Conservation (phyloP, 2,113 vertebrate species). For the Nesoenas mayeri region DNA sequence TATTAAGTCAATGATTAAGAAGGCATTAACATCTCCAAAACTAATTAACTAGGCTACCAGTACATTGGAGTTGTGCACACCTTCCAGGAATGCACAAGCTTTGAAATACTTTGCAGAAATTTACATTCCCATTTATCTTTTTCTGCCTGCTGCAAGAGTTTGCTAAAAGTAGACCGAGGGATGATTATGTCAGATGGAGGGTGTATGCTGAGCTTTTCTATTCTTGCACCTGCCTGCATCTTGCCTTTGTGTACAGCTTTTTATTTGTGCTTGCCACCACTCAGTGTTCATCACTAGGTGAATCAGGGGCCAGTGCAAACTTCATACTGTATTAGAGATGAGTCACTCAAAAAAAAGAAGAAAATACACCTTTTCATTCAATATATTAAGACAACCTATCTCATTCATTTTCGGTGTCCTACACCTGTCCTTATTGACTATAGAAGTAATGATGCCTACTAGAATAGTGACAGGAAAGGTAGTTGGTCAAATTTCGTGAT, state of each 20-base stretch:
- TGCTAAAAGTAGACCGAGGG: neutral
- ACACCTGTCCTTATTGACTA: neutral
- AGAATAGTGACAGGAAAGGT: neutral
- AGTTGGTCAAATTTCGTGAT: neutral
- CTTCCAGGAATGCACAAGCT: constrained; percentile 63
- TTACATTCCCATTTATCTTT: constrained; percentile 54
- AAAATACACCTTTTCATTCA: neutral
- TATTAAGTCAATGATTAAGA: constrained; percentile 76
- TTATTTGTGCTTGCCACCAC: neutral
- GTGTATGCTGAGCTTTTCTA: neutral
- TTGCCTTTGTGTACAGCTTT: neutral
- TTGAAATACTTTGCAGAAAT: constrained; percentile 63
- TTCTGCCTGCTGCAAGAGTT: constrained; percentile 8
- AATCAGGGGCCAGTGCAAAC: neutral
- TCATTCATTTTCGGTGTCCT: neutral
- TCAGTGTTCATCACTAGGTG: neutral
- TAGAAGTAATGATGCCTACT: neutral
- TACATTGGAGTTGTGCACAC: constrained; percentile 68
- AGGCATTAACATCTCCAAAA: constrained; percentile 68
- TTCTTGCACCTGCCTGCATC: neutral
- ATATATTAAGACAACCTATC: neutral
- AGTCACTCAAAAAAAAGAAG: neutral
- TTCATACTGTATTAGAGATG: neutral
- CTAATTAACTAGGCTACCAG: constrained; percentile 73
- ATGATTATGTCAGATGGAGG: neutral